Evolutionary conservation across 2,797 vertebrate genomes (phyloP), one percentile per base, ranked within the genome.

Genomic region (Manis javanica): DNA sequence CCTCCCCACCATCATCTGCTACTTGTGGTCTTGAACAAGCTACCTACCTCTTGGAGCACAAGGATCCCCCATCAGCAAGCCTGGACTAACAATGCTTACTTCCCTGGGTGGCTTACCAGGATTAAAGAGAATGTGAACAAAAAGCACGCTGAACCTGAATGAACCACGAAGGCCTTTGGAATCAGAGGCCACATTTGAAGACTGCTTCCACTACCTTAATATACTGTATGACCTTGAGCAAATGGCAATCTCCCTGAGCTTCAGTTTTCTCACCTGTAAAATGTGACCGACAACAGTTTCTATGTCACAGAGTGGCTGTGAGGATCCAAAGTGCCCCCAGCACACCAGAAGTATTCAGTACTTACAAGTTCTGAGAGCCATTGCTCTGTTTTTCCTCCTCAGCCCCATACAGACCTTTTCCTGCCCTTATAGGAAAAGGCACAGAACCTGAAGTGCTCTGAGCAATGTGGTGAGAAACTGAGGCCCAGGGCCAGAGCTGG

Each of bases 201-300:
- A n/a, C 72, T 63, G 51, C 31, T 91, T 94, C 64, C 69, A 61
- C 75, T 61, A 39, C 42, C 92, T 42, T 53, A 69, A 82, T 78
- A 64, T 23, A 81, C 66, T 85, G 14, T 89, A 71, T 63, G 71
- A 78, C 34, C 63, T 12, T 71, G 10, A 86, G 13, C 37, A 75
- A 82, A 71, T 21, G 59, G 21, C 26, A 87, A 81, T 4, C 23
- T 77, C 88, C 95, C 57, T 74, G 24, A 87, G 87, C n/a, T 79
- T 93, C 88, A 13, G 68, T 78, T 88, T 92, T 42, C 55, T 69
- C 63, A 55, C 26, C 13, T 31, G n/a, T 68, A n/a, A 96, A 72
- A 64, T 21, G 42, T 49, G 61, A 90, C 61, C 63, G 66, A 78
- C 57, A 64, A 77, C 7, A 37, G 42, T 68, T 66, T 37, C 77